Conservation (phyloP, 2,113 vertebrate genomes). For the Sciurus niger region DNA sequence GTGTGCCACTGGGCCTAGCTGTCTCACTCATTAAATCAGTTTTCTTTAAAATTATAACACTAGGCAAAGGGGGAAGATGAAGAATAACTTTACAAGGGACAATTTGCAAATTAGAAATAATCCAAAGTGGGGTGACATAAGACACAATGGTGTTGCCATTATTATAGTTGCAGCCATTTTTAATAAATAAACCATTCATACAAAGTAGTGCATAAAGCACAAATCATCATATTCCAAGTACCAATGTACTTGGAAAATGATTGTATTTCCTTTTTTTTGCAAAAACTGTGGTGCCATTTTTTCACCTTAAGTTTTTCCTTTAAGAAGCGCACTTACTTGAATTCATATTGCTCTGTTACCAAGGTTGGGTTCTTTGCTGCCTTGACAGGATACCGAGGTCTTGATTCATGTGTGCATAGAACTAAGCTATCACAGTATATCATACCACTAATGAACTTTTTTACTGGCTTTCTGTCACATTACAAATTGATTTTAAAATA, state of each 20-base stretch:
- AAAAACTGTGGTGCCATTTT: not conserved
- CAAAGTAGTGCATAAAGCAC: not conserved
- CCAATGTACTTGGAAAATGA: not conserved
- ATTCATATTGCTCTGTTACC: constrained; percentile 64
- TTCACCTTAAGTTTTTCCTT: not conserved
- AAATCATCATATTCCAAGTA: not conserved
- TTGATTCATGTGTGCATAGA: constrained; percentile 74
- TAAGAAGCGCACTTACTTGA: not conserved
- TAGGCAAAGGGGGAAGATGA: not conserved
- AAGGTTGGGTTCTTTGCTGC: not conserved
- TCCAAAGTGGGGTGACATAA: not conserved
- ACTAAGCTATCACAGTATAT: constrained; percentile 35
- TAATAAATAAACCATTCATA: constrained; percentile 66
- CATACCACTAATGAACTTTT: constrained; percentile 61
- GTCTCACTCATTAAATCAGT: not conserved
- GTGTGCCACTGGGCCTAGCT: not conserved
- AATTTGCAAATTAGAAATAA: not conserved
- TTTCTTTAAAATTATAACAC: not conserved
- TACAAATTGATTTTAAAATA: constrained; percentile 86
- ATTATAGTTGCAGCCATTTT: not conserved
- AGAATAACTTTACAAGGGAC: not conserved
- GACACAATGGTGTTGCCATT: not conserved
- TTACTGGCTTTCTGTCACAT: constrained; percentile 82
- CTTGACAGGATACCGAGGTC: not conserved
- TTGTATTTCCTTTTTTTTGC: not conserved